Evolutionary conservation across 2,888 invertebrate species (phyloP).

Genomic region (Nyleta sp.): DNA sequence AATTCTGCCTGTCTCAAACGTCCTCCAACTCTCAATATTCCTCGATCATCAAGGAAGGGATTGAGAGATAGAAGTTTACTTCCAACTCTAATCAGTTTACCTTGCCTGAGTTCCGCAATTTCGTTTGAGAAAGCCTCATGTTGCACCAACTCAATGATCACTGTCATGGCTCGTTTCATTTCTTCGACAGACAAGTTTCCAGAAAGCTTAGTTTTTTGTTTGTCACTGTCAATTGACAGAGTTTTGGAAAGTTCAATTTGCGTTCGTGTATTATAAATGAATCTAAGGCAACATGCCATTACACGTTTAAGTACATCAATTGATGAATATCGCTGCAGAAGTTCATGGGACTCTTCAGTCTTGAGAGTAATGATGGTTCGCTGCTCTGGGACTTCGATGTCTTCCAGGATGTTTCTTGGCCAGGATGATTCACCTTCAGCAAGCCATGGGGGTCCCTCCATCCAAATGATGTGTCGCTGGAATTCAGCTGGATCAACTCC

Average conservation of each 20-base stretch:
- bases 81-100: not conserved
- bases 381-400: not conserved
- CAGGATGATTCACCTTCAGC: slow-evolving; percentile 14
- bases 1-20: not conserved
- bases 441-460: slow-evolving; percentile 53
- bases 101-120: not conserved
- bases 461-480: slow-evolving; percentile 27
- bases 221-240: not conserved
- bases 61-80: not conserved
- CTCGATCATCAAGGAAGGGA: not conserved
- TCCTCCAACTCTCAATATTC: not conserved
- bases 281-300: not conserved
- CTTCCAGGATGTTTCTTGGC: slow-evolving; percentile 11
- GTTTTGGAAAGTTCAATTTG: not conserved
- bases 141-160: not conserved
- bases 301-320: not conserved
- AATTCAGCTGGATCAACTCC: slow-evolving; percentile 28
- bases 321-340: not conserved
- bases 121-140: not conserved
- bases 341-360: not conserved
- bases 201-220: not conserved
- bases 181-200: not conserved
- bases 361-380: not conserved
- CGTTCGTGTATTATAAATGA: not conserved
- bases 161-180: not conserved